Evolutionary conservation across 2,113 vertebrate species (phyloP).

Genomic region (Callospermophilus lateralis): DNA sequence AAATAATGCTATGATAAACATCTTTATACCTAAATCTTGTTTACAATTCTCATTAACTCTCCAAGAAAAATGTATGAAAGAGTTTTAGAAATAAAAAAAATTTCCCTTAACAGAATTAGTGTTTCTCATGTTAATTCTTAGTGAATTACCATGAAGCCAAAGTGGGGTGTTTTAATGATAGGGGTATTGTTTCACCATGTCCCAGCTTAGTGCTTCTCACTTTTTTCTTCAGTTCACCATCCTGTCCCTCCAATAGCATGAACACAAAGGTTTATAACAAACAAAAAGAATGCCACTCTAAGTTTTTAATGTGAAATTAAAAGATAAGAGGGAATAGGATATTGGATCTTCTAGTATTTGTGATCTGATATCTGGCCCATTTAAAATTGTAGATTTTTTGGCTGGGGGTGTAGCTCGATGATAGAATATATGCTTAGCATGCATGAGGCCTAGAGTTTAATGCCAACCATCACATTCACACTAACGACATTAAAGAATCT

Average conservation of each 20-base stretch:
- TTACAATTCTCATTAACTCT: constrained; percentile 45
- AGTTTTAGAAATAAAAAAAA: constrained; percentile 12
- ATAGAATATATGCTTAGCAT: background rate
- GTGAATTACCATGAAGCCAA: no score
- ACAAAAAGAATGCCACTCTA: constrained; percentile 9
- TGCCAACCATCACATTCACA: background rate
- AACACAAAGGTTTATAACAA: background rate
- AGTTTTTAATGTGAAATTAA: constrained; percentile 54
- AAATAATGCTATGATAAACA: constrained; percentile 20
- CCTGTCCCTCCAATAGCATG: background rate
- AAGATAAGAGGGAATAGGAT: background rate
- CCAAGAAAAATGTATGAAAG: constrained; percentile 41
- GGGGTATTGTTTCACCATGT: background rate
- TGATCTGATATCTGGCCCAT: constrained; percentile 30
- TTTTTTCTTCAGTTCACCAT: constrained; percentile 30
- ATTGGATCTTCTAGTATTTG: constrained; percentile 27
- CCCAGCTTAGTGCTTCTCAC: background rate
- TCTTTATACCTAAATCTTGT: constrained; percentile 22
- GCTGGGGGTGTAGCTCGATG: background rate
- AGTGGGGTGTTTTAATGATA: no score
- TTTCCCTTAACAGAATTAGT: background rate
- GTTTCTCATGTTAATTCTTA: background rate
- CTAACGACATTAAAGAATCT: constrained; percentile 10
- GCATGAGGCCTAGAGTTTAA: background rate
- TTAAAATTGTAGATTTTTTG: constrained; percentile 19